phyloP scores from a whole-genome alignment of 2,797 vertebrate genomes.

The Pyrocephalus nanus region DNA sequence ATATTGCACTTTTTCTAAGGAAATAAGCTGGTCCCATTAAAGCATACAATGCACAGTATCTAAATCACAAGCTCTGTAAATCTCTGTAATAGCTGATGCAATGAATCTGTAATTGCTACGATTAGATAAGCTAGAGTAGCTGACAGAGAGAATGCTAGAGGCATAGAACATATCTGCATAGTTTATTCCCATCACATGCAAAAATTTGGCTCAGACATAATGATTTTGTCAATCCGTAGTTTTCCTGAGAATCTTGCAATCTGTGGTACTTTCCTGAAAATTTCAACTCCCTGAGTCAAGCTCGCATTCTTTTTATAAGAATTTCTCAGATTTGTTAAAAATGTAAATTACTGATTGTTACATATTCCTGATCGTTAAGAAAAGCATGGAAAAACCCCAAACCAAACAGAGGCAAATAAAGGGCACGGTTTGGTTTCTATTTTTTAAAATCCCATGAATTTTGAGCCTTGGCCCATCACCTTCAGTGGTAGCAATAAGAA shows the following conservation, averaged over 20 bases:
- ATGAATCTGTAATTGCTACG: constrained; percentile 55
- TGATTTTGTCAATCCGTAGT: constrained; percentile 10
- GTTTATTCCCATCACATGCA: constrained; percentile 21
- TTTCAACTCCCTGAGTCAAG: background rate
- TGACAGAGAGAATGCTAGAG: constrained; percentile 45
- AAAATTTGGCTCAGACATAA: background rate
- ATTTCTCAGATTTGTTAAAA: background rate
- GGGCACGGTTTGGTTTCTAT: accelerated
- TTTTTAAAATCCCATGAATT: background rate
- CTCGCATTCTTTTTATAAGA: accelerated
- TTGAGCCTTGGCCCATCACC: background rate
- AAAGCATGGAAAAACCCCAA: background rate
- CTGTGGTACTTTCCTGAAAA: background rate
- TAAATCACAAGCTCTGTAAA: constrained; percentile 32
- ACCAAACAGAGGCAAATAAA: background rate
- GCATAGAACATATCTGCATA: constrained; percentile 19
- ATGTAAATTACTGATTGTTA: background rate
- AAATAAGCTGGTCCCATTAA: background rate
- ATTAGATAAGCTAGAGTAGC: constrained; percentile 48
- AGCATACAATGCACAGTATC: background rate
- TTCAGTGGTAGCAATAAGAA: background rate
- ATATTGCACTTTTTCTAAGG: background rate
- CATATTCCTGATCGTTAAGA: background rate
- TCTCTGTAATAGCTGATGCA: constrained; percentile 52
- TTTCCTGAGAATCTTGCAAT: background rate